Conservation (phyloP, 2,113 vertebrate species). For the Sebastes fasciatus region DNA sequence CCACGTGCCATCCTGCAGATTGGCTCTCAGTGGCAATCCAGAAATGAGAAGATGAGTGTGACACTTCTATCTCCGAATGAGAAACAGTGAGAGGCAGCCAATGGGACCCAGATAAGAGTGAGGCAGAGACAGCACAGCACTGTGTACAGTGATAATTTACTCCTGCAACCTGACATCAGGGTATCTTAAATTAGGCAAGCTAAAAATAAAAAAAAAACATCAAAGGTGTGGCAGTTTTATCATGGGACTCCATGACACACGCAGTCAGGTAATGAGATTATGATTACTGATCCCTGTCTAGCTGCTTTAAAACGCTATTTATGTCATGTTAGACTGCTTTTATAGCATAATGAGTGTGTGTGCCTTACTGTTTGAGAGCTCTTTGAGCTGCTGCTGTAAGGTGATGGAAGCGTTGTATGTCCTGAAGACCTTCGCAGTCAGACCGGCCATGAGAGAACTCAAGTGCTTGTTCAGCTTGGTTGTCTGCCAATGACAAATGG, state of each 20-base stretch:
- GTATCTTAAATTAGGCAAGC: slow-evolving; percentile 29
- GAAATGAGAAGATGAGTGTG: slow-evolving; percentile 38
- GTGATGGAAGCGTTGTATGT: slow-evolving; percentile 88
- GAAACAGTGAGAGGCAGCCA: slow-evolving; percentile 46
- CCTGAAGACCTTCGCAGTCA: slow-evolving; percentile 88
- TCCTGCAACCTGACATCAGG: slow-evolving; percentile 29
- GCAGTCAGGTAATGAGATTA: slow-evolving; percentile 10
- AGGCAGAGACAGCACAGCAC: slow-evolving; percentile 22
- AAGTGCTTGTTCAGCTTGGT: slow-evolving; percentile 84
- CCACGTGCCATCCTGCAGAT: slow-evolving; percentile 50
- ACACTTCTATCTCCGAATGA: slow-evolving; percentile 59
- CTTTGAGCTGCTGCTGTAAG: slow-evolving; percentile 85
- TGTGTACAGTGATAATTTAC: slow-evolving; percentile 32
- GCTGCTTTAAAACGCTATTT: slow-evolving; percentile 8
- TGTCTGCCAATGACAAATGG: slow-evolving; percentile 70
- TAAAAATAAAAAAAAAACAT: slow-evolving; percentile 35
- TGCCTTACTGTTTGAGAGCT: slow-evolving; percentile 81
- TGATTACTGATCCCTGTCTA: background rate
- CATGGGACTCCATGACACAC: slow-evolving; percentile 7
- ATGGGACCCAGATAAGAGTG: slow-evolving; percentile 49
- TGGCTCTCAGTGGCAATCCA: slow-evolving; percentile 55
- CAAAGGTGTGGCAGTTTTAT: slow-evolving; percentile 28
- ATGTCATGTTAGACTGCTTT: background rate
- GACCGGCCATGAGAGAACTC: slow-evolving; percentile 84
- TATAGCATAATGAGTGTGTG: background rate